Conservation (phyloP, 1,140 invertebrate species). For the Mesaphorura yosii region DNA sequence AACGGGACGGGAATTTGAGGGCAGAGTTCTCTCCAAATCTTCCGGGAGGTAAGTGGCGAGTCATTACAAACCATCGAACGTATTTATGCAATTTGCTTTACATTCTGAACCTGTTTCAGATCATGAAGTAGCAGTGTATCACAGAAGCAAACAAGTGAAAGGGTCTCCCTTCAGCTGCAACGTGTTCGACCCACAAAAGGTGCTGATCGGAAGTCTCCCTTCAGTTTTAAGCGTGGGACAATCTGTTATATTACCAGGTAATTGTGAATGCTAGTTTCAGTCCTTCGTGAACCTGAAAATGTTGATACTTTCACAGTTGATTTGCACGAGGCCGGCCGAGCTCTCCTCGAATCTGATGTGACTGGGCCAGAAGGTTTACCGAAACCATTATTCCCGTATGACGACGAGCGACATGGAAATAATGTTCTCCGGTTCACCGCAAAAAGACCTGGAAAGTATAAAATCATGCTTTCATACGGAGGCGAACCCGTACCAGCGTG, state of each 20-base stretch:
- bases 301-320: slow-evolving; percentile 59
- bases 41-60: too few species aligned
- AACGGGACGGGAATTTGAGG: slow-evolving; percentile 81
- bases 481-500: slow-evolving; percentile 48
- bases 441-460: slow-evolving; percentile 74
- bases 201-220: slow-evolving; percentile 24
- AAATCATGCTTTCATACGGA: slow-evolving; percentile 77
- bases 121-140: slow-evolving; percentile 76
- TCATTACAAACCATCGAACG: slow-evolving; percentile 45
- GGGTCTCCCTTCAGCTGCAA: slow-evolving; percentile 94
- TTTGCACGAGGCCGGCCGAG: slow-evolving; percentile 71
- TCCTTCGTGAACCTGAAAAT: too few species aligned
- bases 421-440: slow-evolving; percentile 69
- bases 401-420: slow-evolving; percentile 22
- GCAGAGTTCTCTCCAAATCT: slow-evolving; percentile 77
- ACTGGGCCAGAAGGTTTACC: slow-evolving; percentile 78
- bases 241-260: slow-evolving; percentile 68
- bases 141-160: slow-evolving; percentile 76
- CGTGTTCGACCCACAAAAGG: slow-evolving; percentile 69
- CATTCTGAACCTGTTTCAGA: too few species aligned
- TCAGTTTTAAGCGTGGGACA: slow-evolving; percentile 64
- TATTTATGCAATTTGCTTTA: slow-evolving; percentile 32
- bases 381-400: slow-evolving; percentile 28
- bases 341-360: slow-evolving; percentile 77
- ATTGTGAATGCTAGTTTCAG: slow-evolving; percentile 31